phyloP scores from a whole-genome alignment of 1,140 invertebrate genomes.

The Linepithema humile region DNA sequence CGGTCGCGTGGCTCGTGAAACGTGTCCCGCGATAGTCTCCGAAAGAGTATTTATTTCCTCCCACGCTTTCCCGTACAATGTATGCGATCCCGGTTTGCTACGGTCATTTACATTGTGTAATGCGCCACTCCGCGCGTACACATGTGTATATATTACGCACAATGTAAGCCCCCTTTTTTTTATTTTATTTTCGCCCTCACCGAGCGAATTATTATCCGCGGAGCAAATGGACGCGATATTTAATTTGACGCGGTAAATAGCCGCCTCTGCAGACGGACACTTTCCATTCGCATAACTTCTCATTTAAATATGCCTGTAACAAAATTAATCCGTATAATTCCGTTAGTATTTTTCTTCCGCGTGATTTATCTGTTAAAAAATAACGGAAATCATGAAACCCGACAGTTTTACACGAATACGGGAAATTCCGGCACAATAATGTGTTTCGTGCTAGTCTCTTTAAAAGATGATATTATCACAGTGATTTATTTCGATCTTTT shows the following conservation, averaged over 20 bases:
- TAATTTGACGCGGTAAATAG: conserved; percentile 29
- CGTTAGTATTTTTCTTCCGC: too few relatives aligned
- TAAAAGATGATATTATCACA: conserved; percentile 58
- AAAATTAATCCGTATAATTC: too few relatives aligned
- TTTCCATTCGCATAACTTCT: neutral
- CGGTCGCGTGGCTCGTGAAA: conserved; percentile 68
- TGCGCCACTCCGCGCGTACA: conserved; percentile 4
- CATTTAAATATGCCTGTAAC: neutral
- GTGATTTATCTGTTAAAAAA: too few relatives aligned
- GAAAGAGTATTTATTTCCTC: conserved; percentile 64
- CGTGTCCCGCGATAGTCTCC: conserved; percentile 28
- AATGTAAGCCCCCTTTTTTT: neutral
- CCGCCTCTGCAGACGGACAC: neutral
- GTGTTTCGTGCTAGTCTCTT: neutral
- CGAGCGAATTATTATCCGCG: conserved; percentile 22
- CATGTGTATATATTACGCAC: neutral
- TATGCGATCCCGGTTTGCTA: conserved; percentile 54
- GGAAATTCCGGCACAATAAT: neutral
- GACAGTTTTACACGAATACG: too few relatives aligned
- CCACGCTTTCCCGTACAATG: neutral
- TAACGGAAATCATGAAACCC: too few relatives aligned
- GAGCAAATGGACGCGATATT: conserved; percentile 34
- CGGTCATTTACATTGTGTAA: conserved; percentile 49
- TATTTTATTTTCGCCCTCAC: neutral
- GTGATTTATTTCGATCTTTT: conserved; percentile 68